Base-by-base conservation (phyloP, 2,888 invertebrate species). In the Synergus laeviventris region DNA sequence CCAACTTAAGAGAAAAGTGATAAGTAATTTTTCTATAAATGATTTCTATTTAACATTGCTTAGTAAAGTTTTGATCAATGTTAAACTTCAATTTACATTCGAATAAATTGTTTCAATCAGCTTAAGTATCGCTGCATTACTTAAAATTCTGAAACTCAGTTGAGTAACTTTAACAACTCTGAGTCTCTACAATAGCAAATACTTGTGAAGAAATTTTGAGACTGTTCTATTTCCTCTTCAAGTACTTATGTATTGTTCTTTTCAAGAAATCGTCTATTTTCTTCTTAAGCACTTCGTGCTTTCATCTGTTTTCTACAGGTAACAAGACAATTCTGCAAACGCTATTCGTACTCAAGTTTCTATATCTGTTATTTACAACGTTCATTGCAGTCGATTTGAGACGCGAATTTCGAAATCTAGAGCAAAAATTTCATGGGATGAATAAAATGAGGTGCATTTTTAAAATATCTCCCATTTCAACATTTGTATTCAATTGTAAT, bases 251-350 rank as follows among this genome's bases (percentile, higher is more conserved):
- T 64, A 42, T 24, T 64, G 64, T 64, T 42, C 42, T 18, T 21
- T 64, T 42, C 18, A 18, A 42, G 18, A 12, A 64, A 64, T 64
- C 38, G 21, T 64, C 64, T 39, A 42, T 64, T 64, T 64, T 39
- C 42, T 14, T 7, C 18, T 64, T 42, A 11, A 42, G 38, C 12
- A 12, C 42, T 64, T 42, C 18, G 2, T 14, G n/a, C 14, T 49
- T 45, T 8, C 21, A 64, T 64, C 21, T 64, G 21, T 64, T 64
- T 42, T 16, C 24, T 39, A 12, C 21, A 39, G 12, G 42, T 64
- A 24, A 64, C 42, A 39, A 42, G 42, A 42, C 39, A 64, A 64
- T 66, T 12, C 14, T 14, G 14, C 1, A 16, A 66, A 42, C n/a
- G 42, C 8, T 21, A 42, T 42, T 24, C 24, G 21, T 42, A 8